These are phyloP conservation scores for Pseudorhiza aurosa DNA, from an alignment of 30 jellyfish, hydroid and myxozoan species.

Conservation along the genomic window DNA sequence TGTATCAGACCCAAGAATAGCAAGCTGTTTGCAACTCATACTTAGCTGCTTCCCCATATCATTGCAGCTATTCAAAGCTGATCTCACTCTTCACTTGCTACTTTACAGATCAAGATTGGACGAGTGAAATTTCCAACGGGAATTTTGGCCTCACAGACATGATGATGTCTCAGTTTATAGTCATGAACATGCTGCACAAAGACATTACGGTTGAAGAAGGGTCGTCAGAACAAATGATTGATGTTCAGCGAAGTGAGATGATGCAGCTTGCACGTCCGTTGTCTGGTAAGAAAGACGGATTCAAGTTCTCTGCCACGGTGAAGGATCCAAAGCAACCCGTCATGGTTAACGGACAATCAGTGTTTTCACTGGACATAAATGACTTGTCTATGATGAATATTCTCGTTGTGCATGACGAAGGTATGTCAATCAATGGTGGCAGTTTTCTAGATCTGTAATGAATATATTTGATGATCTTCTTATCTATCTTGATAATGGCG, in stretches of 20 bases:
- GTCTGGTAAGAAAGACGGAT: constrained; percentile 47
- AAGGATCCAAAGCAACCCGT: constrained; percentile 58
- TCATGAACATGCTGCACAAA: constrained; percentile 86
- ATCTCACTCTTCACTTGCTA: no score
- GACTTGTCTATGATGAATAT: constrained; percentile 74
- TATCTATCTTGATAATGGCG: no score
- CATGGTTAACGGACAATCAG: constrained; percentile 79
- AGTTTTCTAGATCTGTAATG: no score
- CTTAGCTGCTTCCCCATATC: no score
- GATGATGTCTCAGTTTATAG: constrained; percentile 71
- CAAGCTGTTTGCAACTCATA: no score
- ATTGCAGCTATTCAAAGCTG: no score
- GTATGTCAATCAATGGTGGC: constrained; percentile 51
- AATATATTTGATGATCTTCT: no score
- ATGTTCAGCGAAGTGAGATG: constrained; percentile 91
- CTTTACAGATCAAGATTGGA: constrained; percentile 88
- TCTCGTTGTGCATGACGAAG: constrained; percentile 86
- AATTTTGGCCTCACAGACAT: constrained; percentile 55
- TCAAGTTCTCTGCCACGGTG: constrained; percentile 66
- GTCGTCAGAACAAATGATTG: constrained; percentile 58
- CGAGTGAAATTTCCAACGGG: constrained; percentile 64
- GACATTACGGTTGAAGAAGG: constrained; percentile 87
- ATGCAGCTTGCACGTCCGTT: constrained; percentile 80
- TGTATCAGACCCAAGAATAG: no score
- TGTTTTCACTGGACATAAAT: constrained; percentile 48